Conservation (phyloP, 2,797 vertebrate genomes). For the Poecilia picta region DNA sequence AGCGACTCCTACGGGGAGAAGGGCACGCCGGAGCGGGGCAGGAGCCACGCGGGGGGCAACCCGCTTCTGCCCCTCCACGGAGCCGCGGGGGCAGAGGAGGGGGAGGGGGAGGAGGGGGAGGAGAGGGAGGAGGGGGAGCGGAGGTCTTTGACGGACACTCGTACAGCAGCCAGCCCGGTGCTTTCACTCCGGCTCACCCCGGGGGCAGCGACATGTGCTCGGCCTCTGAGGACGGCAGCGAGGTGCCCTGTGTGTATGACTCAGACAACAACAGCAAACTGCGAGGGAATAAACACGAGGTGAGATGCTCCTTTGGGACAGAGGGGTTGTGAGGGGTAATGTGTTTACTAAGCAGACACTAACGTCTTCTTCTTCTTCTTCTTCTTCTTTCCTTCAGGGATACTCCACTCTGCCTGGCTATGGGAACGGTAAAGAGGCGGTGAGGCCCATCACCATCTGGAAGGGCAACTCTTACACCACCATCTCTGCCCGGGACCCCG, state of each 20-base stretch:
- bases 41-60: slow-evolving; percentile 80
- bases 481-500: slow-evolving; percentile 90
- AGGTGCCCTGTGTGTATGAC: slow-evolving; percentile 86
- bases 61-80: slow-evolving; percentile 80
- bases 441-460: slow-evolving; percentile 91
- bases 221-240: slow-evolving; percentile 84
- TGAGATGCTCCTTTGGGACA: slow-evolving; percentile 69
- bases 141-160: slow-evolving; percentile 87
- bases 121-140: slow-evolving; percentile 6
- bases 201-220: slow-evolving; percentile 85
- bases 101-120: not conserved
- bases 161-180: slow-evolving; percentile 85
- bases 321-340: not conserved
- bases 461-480: slow-evolving; percentile 95
- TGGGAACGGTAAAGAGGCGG: slow-evolving; percentile 85
- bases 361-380: slow-evolving; percentile 26
- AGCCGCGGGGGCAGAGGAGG: slow-evolving; percentile 16
- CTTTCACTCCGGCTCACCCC: slow-evolving; percentile 83
- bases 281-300: slow-evolving; percentile 86
- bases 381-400: slow-evolving; percentile 73
- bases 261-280: slow-evolving; percentile 88
- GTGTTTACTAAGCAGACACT: slow-evolving; percentile 23
- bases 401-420: slow-evolving; percentile 88
- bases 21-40: slow-evolving; percentile 83
- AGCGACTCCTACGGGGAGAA: slow-evolving; percentile 83